Conservation (phyloP, 2,113 vertebrate genomes). For the Chaenocephalus aceratus region DNA sequence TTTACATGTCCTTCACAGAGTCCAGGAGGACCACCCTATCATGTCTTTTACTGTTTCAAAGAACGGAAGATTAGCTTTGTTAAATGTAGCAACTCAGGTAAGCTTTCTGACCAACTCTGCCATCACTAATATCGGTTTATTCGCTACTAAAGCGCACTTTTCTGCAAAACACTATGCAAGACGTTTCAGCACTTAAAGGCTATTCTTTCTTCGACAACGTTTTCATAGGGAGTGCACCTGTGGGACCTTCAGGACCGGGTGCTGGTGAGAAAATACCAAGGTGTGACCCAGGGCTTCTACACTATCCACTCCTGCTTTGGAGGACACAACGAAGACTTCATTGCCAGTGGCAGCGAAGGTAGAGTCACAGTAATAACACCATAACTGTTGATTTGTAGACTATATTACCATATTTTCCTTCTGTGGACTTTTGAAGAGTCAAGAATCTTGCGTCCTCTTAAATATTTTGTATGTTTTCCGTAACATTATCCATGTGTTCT, state of each 20-base stretch:
- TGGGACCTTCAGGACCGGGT: conserved; percentile 99
- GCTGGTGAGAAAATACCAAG: conserved; percentile 99
- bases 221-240: conserved; percentile 95
- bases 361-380: conserved; percentile 33
- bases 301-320: conserved; percentile 99
- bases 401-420: not conserved
- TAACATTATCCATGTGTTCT: not conserved
- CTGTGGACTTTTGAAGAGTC: too few relatives aligned
- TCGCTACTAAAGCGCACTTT: not conserved
- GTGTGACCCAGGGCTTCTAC: conserved; percentile 99
- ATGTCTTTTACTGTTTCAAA: conserved; percentile 99
- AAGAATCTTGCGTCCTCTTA: not conserved
- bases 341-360: conserved; percentile 99
- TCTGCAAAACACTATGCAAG: not conserved
- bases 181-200: not conserved
- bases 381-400: not conserved
- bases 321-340: conserved; percentile 99
- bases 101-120: conserved; percentile 44
- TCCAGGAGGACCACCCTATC: conserved; percentile 99
- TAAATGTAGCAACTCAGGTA: conserved; percentile 99
- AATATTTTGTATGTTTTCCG: not conserved
- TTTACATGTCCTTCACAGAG: conserved; percentile 83
- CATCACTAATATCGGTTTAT: not conserved
- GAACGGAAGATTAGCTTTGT: conserved; percentile 99
- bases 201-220: not conserved